Conservation (phyloP, 2,113 vertebrate species). For the Vombatus ursinus region DNA sequence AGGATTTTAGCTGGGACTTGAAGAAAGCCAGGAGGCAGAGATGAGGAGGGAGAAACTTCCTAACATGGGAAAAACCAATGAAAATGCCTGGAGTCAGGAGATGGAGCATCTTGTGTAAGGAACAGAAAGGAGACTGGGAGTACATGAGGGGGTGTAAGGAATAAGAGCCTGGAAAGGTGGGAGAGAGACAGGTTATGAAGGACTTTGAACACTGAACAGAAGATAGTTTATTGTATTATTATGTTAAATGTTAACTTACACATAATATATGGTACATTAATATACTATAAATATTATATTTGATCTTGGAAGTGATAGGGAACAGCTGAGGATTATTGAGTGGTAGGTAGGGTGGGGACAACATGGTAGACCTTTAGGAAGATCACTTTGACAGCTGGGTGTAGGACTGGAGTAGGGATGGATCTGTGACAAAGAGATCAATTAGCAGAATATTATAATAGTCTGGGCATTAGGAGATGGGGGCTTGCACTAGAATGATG, state of each 20-base stretch:
- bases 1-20: not conserved
- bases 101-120: accelerated
- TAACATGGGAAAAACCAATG: too few relatives aligned
- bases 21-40: not conserved
- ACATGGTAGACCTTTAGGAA: not conserved
- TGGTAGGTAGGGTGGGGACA: not conserved
- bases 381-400: not conserved
- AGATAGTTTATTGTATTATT: not conserved
- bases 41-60: not conserved
- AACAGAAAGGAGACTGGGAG: not conserved
- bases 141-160: not conserved
- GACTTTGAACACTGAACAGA: not conserved
- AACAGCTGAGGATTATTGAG: not conserved
- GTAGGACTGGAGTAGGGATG: not conserved
- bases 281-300: not conserved
- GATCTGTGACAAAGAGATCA: not conserved
- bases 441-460: not conserved
- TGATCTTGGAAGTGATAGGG: not conserved
- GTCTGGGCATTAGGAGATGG: not conserved
- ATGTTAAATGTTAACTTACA: too few relatives aligned
- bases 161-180: not conserved
- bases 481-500: not conserved
- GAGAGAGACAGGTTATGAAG: not conserved
- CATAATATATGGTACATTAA: too few relatives aligned
- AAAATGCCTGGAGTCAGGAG: not conserved